phyloP scores from a whole-genome alignment of 2,888 invertebrate species.

The Sepioteuthis lessoniana region DNA sequence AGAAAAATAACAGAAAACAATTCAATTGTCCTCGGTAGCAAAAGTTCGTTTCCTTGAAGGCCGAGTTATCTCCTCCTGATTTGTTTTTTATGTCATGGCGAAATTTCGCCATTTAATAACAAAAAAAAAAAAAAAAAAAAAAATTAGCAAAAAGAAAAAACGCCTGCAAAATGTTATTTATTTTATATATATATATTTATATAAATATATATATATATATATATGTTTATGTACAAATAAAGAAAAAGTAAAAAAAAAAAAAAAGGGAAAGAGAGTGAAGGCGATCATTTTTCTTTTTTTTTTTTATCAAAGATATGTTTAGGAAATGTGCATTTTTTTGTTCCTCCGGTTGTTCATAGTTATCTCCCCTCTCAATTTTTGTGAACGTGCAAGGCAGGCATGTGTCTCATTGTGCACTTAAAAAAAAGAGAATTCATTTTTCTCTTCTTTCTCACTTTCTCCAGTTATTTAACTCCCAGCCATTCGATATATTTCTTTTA shows the following conservation, averaged over 20 bases:
- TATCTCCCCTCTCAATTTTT: background rate
- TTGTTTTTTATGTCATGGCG: background rate
- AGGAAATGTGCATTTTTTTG: slow-evolving; percentile 33
- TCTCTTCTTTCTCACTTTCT: background rate
- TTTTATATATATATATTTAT: slow-evolving; percentile 36
- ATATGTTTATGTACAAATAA: background rate
- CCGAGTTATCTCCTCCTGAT: background rate
- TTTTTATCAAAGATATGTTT: slow-evolving; percentile 18
- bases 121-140: background rate
- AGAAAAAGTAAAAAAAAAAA: background rate
- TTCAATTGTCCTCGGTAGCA: background rate
- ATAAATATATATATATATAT: background rate
- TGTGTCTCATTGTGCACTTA: slow-evolving; percentile 18
- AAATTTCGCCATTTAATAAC: background rate
- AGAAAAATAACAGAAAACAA: background rate
- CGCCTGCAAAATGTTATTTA: background rate
- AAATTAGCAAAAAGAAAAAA: too few relatives aligned
- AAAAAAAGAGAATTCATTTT: background rate
- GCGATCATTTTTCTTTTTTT: background rate
- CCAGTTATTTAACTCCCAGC: background rate
- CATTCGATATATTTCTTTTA: background rate
- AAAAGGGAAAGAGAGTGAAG: background rate
- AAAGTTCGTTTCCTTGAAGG: background rate
- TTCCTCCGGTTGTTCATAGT: background rate
- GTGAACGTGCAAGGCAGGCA: slow-evolving; percentile 13